Conservation (phyloP, 2,113 vertebrate species). For the Pachycephala philippinensis region DNA sequence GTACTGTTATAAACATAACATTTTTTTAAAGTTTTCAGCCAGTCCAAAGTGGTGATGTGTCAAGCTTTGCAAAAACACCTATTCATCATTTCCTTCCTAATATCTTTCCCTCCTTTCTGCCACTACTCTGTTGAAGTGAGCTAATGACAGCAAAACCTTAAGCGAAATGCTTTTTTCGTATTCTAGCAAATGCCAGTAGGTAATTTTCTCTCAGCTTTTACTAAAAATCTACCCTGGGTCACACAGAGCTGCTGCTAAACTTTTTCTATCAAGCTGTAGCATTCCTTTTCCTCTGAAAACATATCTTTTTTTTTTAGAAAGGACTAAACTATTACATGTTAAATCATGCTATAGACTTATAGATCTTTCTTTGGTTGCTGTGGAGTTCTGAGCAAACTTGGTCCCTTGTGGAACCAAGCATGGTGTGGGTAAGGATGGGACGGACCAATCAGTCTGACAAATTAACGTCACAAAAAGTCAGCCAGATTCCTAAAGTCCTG, state of each 20-base stretch:
- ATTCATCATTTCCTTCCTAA: slow-evolving; percentile 49
- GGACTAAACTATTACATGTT: background rate
- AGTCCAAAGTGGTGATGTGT: slow-evolving; percentile 17
- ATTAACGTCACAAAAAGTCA: background rate
- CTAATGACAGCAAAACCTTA: background rate
- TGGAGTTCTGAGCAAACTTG: background rate
- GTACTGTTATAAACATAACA: slow-evolving; percentile 13
- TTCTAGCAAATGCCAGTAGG: background rate
- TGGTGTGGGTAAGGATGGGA: background rate
- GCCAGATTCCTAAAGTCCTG: background rate
- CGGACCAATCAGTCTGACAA: background rate
- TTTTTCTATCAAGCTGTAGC: background rate
- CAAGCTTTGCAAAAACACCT: slow-evolving; percentile 13
- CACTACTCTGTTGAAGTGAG: background rate
- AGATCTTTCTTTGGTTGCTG: background rate
- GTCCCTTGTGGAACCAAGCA: background rate
- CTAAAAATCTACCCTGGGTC: background rate
- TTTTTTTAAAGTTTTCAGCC: background rate
- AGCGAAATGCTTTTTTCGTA: background rate
- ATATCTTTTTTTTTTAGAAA: background rate
- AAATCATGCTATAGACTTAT: background rate
- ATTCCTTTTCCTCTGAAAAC: background rate
- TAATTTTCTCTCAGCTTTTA: background rate
- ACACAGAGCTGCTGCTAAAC: background rate
- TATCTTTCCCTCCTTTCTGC: background rate